Conservation (phyloP, 2,888 invertebrate species). For the Lasioglossum figueresi region DNA sequence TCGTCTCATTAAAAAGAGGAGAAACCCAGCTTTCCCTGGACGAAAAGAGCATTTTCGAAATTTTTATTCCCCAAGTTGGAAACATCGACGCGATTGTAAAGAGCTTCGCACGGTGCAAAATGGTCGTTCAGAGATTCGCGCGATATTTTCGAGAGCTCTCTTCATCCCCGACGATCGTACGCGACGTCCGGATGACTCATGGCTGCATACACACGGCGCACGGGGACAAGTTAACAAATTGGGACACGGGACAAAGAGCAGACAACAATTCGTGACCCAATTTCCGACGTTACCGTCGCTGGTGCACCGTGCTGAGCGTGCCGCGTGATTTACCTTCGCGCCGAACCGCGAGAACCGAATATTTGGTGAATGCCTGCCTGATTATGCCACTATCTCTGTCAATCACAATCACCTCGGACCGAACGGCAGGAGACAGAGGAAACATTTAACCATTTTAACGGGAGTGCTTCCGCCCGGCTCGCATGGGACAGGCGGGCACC, state of each 20-base stretch:
- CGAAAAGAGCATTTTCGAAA: background rate
- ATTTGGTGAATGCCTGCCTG: conserved; percentile 34
- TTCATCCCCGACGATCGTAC: background rate
- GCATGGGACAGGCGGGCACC: conserved; percentile 22
- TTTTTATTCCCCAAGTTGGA: background rate
- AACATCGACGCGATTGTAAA: background rate
- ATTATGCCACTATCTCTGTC: conserved; percentile 40
- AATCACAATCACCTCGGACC: conserved; percentile 42
- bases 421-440: conserved; percentile 48
- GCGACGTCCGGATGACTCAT: conserved; percentile 53
- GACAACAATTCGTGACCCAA: conserved; percentile 59
- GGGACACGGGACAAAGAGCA: conserved; percentile 54
- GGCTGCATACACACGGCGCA: conserved; percentile 34
- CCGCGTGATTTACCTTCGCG: conserved; percentile 21
- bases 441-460: conserved; percentile 63
- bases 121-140: background rate
- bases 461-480: conserved; percentile 58
- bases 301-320: conserved; percentile 8
- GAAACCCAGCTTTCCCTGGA: background rate
- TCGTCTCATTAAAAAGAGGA: background rate
- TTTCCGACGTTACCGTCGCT: conserved; percentile 35
- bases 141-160: background rate
- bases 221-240: conserved; percentile 58
- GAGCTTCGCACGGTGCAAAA: background rate
- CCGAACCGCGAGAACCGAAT: conserved; percentile 1